Evolutionary conservation across 2,888 invertebrate genomes (phyloP).

Genomic region (Mantis religiosa): DNA sequence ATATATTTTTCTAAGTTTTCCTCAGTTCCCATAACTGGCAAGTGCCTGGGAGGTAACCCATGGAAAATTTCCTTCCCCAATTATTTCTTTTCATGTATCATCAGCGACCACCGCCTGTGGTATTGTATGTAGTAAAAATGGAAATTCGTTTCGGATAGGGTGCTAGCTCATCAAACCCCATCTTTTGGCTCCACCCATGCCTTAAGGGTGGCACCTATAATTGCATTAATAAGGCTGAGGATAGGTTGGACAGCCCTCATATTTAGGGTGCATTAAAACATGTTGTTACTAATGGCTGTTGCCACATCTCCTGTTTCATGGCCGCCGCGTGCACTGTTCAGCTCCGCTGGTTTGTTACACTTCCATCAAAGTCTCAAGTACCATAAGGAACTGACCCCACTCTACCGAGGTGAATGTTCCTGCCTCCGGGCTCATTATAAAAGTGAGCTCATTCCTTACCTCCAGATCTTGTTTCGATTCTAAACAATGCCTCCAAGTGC

Average conservation of each 20-base stretch:
- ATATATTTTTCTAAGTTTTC: too few relatives aligned
- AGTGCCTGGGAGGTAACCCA: too few relatives aligned
- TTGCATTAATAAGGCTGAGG: too few relatives aligned
- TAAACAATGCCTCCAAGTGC: not conserved
- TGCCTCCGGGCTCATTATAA: not conserved
- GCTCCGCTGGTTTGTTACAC: not conserved
- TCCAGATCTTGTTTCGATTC: not conserved
- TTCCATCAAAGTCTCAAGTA: not conserved
- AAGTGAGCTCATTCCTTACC: not conserved
- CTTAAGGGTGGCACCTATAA: too few relatives aligned
- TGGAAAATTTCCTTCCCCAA: too few relatives aligned
- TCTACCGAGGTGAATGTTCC: not conserved
- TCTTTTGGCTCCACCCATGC: too few relatives aligned
- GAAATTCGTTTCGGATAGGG: too few relatives aligned
- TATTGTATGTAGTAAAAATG: too few relatives aligned
- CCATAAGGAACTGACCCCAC: not conserved
- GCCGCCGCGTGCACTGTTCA: not conserved
- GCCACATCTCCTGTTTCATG: not conserved
- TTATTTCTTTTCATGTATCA: too few relatives aligned
- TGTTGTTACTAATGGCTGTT: not conserved
- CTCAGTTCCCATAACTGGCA: too few relatives aligned
- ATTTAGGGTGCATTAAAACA: not conserved
- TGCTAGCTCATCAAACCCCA: too few relatives aligned
- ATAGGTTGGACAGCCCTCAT: not conserved
- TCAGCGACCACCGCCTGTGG: too few relatives aligned